Base-by-base conservation (phyloP, 2,888 invertebrate genomes). In the Nomada flava region DNA sequence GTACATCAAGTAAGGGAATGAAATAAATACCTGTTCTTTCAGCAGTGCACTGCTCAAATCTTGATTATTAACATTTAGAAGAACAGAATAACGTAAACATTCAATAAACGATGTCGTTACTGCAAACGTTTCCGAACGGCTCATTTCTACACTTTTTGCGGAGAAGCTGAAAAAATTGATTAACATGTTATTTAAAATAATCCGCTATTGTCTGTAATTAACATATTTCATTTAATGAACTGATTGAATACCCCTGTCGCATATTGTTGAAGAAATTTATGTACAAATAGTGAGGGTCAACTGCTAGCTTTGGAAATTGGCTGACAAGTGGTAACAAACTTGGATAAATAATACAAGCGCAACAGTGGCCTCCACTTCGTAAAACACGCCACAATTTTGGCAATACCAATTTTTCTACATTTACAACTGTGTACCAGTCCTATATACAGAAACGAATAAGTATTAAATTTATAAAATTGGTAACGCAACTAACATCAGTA, bases 321-420 rank as follows among this genome's bases (percentile, higher is more conserved):
- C 97, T 96, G 65, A 98, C 91, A 81, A 98, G 94, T 13, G 98
- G 97, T 74, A 98, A 94, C 75, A 98, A 93, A 93, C 96, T 96
- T 26, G 97, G 97, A 79, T 96, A 96, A 87, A 98, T 95, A 10
- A 95, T 95, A 70, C 95, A 94, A 11, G 98, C 97, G 93, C 96
- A 97, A 42, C 97, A 97, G 94, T 96, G 95, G 0, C 97, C 98
- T 68, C 97, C 97, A 90, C 95, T 95, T 83, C 95, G 95, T 59
- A 97, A 92, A 57, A 97, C 94, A 65, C 94, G 94, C 93, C 95
- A 96, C n/a, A 98, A 91, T 93, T 97, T 96, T 0, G 97, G 96
- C 78, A 96, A 93, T 52, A 98, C 95, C 2, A 96, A 94, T 91
- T 97, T 98, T 82, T 96, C 96, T 67, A 97, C 95, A 90, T 96